Evolutionary conservation across 2,113 vertebrate species (phyloP), one percentile per base, ranked within the genome.

Genomic region (Physeter macrocephalus): DNA sequence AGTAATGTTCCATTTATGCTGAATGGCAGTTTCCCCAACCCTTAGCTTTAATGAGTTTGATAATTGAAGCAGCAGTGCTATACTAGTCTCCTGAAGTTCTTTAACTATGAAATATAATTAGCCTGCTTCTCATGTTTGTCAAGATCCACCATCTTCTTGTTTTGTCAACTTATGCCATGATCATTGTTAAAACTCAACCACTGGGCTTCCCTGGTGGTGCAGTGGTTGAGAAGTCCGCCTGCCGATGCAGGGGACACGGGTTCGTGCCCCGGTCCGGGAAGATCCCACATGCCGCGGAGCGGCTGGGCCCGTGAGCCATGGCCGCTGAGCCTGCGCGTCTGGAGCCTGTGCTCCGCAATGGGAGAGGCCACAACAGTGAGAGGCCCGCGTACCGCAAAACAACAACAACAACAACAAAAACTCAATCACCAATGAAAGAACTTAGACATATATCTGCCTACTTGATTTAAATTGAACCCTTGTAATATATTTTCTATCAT

Each of bases 101-200:
- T 88, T 80, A 94, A 92, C 49, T 74, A 13, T 36, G 54, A 80
- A 85, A 49, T 62, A n/a, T 93, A 52, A 92, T 95, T 67, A 74
- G 27, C 43, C 64, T 94, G 64, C 21, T 49, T 66, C 20, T 88
- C 21, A 29, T 67, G 80, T 88, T 90, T 84, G 39, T 23, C 46
- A 82, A 77, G 71, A 43, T 52, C 11, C 64, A n/a, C 1, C 49
- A 31, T 69, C 49, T 61, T 75, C 78, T 90, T 34, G 59, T 80
- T 80, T 67, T 75, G 81, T 84, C 15, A 96, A 2, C 11, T 89
- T 77, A 39, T 83, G 57, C 61, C 43, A 77, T 67, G 17, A 82
- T 82, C 66, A 46, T 66, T 90, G 54, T 91, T 93, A 86, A 81
- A 83, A 92, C 43, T 96, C 52, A 64, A n/a, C n/a, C n/a, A n/a